Percentiles rank a stretch among this genome's conserved stretches.
phyloP scores from a whole-genome alignment of 2,113 vertebrate species.

The Seriola rivoliana region DNA sequence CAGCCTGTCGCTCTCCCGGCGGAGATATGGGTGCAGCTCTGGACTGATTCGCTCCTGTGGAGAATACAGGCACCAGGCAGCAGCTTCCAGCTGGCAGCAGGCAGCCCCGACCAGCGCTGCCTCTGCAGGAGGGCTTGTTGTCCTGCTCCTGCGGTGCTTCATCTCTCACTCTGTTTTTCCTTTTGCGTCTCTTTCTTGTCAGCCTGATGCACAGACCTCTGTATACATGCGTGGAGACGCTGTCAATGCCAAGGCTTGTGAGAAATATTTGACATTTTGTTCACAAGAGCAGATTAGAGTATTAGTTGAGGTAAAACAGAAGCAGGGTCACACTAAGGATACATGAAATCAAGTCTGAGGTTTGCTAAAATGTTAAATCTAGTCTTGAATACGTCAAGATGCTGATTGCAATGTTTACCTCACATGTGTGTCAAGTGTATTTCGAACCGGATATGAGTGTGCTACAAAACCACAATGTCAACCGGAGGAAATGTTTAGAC shows the following conservation, averaged over 20 bases:
- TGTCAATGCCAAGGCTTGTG: not conserved
- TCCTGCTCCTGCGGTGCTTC: constrained; percentile 1
- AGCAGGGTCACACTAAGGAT: not conserved
- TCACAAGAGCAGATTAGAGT: not conserved
- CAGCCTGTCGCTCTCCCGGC: not conserved
- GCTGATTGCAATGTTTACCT: not conserved
- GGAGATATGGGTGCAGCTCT: constrained; percentile 26
- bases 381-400: not conserved
- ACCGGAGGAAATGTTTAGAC: not conserved
- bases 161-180: not conserved
- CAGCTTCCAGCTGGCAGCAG: constrained; percentile 45
- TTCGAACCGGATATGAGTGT: constrained; percentile 5
- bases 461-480: not conserved
- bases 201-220: not conserved
- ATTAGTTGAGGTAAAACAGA: not conserved
- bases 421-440: not conserved
- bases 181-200: not conserved
- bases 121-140: constrained; percentile 47
- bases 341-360: no score
- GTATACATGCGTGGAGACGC: not conserved
- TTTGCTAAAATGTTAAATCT: not conserved
- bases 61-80: constrained; percentile 40
- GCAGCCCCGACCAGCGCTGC: constrained; percentile 10
- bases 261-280: not conserved
- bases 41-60: constrained; percentile 52